phyloP scores from a whole-genome alignment of 2,113 vertebrate species.

The Suncus etruscus region DNA sequence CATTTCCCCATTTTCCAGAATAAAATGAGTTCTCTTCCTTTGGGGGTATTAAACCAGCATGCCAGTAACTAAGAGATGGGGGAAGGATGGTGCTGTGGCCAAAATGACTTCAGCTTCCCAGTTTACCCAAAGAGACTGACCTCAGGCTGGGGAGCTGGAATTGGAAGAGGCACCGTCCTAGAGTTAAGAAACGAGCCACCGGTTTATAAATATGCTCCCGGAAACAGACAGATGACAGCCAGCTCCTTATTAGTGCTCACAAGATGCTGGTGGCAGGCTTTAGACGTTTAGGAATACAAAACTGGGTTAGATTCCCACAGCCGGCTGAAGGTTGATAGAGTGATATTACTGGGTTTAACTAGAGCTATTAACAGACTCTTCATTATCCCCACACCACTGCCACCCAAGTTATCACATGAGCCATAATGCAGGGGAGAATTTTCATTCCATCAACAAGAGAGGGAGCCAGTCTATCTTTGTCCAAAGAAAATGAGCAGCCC shows the following conservation, averaged over 20 bases:
- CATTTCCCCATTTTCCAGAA: conserved; percentile 64
- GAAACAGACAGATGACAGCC: conserved; percentile 80
- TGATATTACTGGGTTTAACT: conserved; percentile 72
- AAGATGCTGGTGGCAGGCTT: conserved; percentile 81
- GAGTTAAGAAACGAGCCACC: conserved; percentile 85
- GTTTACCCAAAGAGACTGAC: conserved; percentile 84
- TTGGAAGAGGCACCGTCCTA: conserved; percentile 84
- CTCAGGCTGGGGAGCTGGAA: conserved; percentile 78
- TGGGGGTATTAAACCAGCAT: conserved; percentile 65
- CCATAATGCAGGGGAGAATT: conserved; percentile 71
- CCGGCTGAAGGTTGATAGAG: conserved; percentile 81
- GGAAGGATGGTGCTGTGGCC: conserved; percentile 47
- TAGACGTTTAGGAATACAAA: conserved; percentile 81
- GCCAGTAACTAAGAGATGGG: conserved; percentile 47
- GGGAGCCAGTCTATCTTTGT: conserved; percentile 80
- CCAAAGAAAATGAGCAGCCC: conserved; percentile 77
- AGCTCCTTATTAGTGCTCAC: conserved; percentile 80
- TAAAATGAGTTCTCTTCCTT: conserved; percentile 68
- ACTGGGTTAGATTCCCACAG: conserved; percentile 82
- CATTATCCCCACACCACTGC: conserved; percentile 66
- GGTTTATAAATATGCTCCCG: conserved; percentile 83
- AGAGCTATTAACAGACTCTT: conserved; percentile 79
- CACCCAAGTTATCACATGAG: conserved; percentile 67
- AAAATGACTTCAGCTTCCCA: conserved; percentile 81
- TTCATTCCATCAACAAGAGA: conserved; percentile 71